These are phyloP conservation scores for Tragulus kanchil DNA, from an alignment of 2,113 vertebrate species.

Conservation along the genomic window DNA sequence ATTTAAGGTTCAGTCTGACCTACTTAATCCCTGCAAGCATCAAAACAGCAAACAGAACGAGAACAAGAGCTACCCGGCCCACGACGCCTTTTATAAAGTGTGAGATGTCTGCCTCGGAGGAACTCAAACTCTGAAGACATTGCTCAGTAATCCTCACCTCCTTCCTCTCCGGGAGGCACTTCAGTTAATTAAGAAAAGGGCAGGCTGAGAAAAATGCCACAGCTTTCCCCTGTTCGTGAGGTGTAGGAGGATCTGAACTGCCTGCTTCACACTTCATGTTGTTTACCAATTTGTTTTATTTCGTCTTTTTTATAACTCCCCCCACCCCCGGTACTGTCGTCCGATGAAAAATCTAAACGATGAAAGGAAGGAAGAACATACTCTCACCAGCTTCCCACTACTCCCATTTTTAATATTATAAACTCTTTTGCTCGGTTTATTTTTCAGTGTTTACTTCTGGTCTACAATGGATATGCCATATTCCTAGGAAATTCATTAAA, in stretches of 20 bases:
- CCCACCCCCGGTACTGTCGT: background rate
- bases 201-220: background rate
- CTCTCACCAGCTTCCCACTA: background rate
- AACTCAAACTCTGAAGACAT: conserved; percentile 20
- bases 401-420: background rate
- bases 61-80: background rate
- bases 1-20: conserved; percentile 22
- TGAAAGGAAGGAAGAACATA: conserved; percentile 35
- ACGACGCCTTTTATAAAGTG: background rate
- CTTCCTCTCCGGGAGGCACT: background rate
- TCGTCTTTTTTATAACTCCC: background rate
- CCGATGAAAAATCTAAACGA: conserved; percentile 8
- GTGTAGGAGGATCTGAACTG: background rate
- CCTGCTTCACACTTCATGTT: background rate
- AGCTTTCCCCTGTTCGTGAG: background rate
- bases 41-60: background rate
- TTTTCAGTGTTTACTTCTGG: background rate
- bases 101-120: background rate
- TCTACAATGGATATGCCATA: conserved; percentile 41
- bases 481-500: conserved; percentile 27
- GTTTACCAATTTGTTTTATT: background rate
- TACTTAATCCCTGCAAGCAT: conserved; percentile 36
- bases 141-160: background rate
- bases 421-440: background rate
- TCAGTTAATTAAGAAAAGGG: background rate